These are phyloP conservation scores for Poecilia velifera DNA, from an alignment of 2,797 vertebrate genomes.

Conservation along the genomic window DNA sequence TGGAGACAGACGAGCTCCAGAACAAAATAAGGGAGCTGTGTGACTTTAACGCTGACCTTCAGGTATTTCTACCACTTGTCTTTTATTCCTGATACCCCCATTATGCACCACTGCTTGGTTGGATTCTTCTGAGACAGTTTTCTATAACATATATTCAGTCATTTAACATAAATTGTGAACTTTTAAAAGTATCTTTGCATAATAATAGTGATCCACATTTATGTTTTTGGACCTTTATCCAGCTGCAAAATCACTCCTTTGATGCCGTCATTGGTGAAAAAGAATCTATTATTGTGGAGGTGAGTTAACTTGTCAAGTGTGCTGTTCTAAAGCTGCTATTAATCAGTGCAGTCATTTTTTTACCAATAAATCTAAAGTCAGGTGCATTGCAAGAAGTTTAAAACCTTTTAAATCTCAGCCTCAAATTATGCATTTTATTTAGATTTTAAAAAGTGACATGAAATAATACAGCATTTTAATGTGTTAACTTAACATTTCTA, in stretches of 20 bases:
- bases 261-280: constrained; percentile 81
- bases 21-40: constrained; percentile 85
- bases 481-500: background rate
- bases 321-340: background rate
- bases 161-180: background rate
- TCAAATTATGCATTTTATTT: background rate
- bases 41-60: constrained; percentile 82
- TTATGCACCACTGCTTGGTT: background rate
- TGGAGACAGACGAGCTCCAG: constrained; percentile 85
- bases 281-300: constrained; percentile 84
- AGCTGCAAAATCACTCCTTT: constrained; percentile 84
- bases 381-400: background rate
- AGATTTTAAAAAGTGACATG: background rate
- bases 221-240: constrained; percentile 10
- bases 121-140: background rate
- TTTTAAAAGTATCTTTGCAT: background rate
- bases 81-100: background rate
- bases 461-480: background rate
- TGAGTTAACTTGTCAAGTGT: constrained; percentile 51
- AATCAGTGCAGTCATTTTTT: background rate
- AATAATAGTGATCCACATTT: background rate
- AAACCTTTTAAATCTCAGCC: background rate
- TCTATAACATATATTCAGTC: background rate
- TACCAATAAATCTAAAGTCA: background rate
- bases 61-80: constrained; percentile 75